phyloP scores from a whole-genome alignment of 1,140 invertebrate genomes.

The Thaumatotibia leucotreta region DNA sequence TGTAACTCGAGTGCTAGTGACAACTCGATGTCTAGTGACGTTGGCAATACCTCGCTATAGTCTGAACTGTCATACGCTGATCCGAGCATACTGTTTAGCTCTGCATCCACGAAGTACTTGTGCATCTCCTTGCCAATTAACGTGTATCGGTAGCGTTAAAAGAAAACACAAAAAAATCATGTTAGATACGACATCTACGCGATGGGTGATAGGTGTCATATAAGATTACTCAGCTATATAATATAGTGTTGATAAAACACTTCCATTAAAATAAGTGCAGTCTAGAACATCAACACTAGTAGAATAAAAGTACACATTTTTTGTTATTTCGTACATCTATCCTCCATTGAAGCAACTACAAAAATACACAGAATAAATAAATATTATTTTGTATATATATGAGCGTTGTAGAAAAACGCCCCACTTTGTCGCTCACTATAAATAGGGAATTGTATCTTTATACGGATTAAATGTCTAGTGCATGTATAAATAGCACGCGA shows the following conservation, averaged over 20 bases:
- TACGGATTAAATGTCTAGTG: too few species aligned
- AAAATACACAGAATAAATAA: conserved; percentile 14
- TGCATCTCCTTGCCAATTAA: conserved; percentile 81
- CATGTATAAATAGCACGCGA: too few species aligned
- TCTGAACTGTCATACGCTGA: conserved; percentile 79
- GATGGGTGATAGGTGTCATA: neutral
- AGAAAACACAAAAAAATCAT: conserved; percentile 43
- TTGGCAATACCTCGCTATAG: conserved; percentile 78
- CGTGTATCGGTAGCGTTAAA: conserved; percentile 69
- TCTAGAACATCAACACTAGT: too few species aligned
- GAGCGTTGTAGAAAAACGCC: too few species aligned
- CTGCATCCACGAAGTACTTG: conserved; percentile 84
- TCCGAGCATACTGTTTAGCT: conserved; percentile 83
- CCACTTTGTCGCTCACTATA: too few species aligned
- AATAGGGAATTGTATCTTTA: too few species aligned
- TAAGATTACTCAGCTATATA: too few species aligned
- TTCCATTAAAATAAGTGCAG: too few species aligned
- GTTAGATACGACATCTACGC: conserved; percentile 19
- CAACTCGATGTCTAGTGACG: conserved; percentile 20
- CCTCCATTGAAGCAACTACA: neutral
- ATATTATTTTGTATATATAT: neutral
- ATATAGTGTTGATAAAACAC: too few species aligned
- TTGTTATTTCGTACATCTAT: too few species aligned
- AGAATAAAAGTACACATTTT: too few species aligned
- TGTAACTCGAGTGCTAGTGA: too few species aligned